Conservation (phyloP, 2,797 vertebrate genomes). For the Sebastiscus tertius region DNA sequence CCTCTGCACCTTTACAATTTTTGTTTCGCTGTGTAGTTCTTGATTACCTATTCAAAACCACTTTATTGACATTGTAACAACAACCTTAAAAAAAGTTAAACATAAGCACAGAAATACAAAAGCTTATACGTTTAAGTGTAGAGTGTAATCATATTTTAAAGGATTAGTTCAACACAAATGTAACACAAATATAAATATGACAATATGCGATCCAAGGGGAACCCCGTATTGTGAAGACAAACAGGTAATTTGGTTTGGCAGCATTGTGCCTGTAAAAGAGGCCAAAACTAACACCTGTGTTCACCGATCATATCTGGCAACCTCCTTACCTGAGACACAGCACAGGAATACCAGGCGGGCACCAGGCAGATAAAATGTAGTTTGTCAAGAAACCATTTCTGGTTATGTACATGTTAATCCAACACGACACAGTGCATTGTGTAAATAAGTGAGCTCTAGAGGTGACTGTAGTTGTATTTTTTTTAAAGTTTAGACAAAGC, state of each 20-base stretch:
- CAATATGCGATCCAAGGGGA: not conserved
- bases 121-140: not conserved
- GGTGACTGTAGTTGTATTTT: not conserved
- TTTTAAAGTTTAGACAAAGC: too few species aligned
- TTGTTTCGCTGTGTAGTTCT: not conserved
- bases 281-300: not conserved
- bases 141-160: too few species aligned
- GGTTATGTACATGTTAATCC: not conserved
- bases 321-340: not conserved
- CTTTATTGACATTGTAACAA: not conserved
- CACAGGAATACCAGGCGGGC: not conserved
- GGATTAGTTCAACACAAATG: not conserved
- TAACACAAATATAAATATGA: not conserved
- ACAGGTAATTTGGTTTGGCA: not conserved
- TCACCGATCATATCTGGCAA: not conserved
- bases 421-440: not conserved
- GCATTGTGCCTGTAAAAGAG: not conserved
- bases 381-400: not conserved
- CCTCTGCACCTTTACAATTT: not conserved
- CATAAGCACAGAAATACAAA: not conserved
- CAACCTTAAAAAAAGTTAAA: not conserved
- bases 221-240: not conserved
- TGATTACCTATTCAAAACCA: not conserved
- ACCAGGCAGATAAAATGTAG: not conserved
- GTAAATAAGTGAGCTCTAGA: not conserved